A percentile compares a stretch with the other conserved stretches of the same genome.
Evolutionary conservation across 1,140 invertebrate genomes (phyloP).

Genomic region (Gonioctena quinquepunctata): DNA sequence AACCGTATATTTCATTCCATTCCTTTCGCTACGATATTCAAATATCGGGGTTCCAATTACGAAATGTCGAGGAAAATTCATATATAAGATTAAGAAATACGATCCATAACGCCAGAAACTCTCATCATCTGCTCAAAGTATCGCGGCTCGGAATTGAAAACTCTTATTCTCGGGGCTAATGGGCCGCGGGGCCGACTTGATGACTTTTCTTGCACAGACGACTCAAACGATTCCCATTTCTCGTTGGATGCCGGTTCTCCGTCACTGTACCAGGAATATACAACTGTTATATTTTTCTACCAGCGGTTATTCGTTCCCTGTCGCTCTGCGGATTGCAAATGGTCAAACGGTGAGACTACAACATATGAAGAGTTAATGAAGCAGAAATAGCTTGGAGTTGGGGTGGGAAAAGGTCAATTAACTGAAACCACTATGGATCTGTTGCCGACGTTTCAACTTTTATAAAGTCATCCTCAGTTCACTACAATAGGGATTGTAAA

Average conservation of each 20-base stretch:
- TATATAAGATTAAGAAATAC: slow-evolving; percentile 24
- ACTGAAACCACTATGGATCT: too few relatives aligned
- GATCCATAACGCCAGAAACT: slow-evolving; percentile 6
- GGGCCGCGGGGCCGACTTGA: slow-evolving; percentile 12
- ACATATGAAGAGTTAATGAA: too few relatives aligned
- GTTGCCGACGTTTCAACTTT: too few relatives aligned
- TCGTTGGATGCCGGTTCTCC: neutral
- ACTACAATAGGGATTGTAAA: too few relatives aligned
- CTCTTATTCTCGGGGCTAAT: slow-evolving; percentile 19
- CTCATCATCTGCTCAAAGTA: slow-evolving; percentile 12
- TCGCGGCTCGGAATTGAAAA: slow-evolving; percentile 14
- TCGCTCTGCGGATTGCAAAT: neutral
- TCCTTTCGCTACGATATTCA: slow-evolving; percentile 17
- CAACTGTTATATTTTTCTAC: neutral
- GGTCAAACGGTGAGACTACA: too few relatives aligned
- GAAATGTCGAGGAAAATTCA: slow-evolving; percentile 9
- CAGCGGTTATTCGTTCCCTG: neutral
- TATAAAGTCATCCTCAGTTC: too few relatives aligned
- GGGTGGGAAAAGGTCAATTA: too few relatives aligned
- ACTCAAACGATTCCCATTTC: neutral
- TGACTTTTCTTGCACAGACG: slow-evolving; percentile 18
- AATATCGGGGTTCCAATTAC: slow-evolving; percentile 19
- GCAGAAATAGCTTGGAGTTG: too few relatives aligned
- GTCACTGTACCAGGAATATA: neutral
- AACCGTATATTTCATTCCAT: slow-evolving; percentile 6